A percentile compares a stretch with the other conserved stretches of the same genome.
phyloP scores from a whole-genome alignment of 2,888 invertebrate species.

The Ctenicera cuprea region DNA sequence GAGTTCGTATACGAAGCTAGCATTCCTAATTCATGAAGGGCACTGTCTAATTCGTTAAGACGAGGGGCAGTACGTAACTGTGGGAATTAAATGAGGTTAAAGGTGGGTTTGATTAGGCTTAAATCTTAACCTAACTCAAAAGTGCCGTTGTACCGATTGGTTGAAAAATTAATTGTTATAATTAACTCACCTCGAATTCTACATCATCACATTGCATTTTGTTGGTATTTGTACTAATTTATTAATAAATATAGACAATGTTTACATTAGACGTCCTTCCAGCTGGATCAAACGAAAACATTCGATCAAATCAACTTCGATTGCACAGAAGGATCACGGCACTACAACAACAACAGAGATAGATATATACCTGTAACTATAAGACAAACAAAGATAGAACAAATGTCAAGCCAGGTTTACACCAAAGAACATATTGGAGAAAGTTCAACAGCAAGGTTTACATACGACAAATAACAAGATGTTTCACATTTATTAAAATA shows the following conservation, averaged over 20 bases:
- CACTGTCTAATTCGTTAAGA: constrained; percentile 76
- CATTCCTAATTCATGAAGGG: constrained; percentile 79
- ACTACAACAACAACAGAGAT: constrained; percentile 23
- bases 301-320: constrained; percentile 40
- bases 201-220: constrained; percentile 62
- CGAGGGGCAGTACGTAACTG: constrained; percentile 64
- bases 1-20: constrained; percentile 77
- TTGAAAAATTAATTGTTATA: constrained; percentile 9
- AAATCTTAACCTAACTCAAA: constrained; percentile 33
- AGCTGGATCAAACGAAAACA: constrained; percentile 46
- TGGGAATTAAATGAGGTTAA: constrained; percentile 24
- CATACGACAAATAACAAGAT: background rate
- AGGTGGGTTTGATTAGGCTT: background rate
- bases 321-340: constrained; percentile 7
- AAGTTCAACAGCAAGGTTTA: constrained; percentile 11
- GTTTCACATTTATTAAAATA: background rate
- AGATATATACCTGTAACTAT: background rate
- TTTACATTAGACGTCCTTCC: constrained; percentile 55
- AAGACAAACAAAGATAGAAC: constrained; percentile 38
- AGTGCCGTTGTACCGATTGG: background rate
- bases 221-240: constrained; percentile 49
- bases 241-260: constrained; percentile 52
- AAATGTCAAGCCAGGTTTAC: constrained; percentile 51
- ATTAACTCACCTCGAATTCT: constrained; percentile 58
- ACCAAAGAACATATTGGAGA: constrained; percentile 20